phyloP scores from a whole-genome alignment of 2,797 vertebrate genomes.

The Emys orbicularis region DNA sequence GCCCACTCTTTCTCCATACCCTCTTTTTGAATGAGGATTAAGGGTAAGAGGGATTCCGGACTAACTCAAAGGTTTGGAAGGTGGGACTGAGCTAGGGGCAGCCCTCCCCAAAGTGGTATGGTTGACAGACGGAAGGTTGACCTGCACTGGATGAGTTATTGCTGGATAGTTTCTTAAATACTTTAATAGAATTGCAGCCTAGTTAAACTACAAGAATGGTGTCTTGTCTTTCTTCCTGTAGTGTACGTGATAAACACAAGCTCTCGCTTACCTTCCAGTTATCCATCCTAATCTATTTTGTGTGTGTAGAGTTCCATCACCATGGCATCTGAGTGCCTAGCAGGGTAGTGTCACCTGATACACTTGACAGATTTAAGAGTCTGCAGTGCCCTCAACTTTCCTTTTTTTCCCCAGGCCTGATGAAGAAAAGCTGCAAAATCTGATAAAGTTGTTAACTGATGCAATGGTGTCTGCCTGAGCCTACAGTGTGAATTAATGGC shows the following conservation, averaged over 20 bases:
- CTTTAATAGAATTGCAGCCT: background rate
- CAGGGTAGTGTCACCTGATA: background rate
- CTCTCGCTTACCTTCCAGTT: background rate
- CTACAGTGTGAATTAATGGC: background rate
- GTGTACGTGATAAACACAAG: background rate
- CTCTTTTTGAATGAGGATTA: too few relatives aligned
- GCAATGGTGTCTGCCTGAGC: background rate
- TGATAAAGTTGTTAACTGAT: background rate
- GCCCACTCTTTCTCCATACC: too few relatives aligned
- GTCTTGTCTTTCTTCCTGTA: background rate
- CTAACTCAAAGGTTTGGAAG: background rate
- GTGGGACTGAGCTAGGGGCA: background rate
- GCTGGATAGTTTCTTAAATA: background rate
- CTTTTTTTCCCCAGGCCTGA: background rate
- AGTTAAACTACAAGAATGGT: background rate
- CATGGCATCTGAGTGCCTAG: background rate
- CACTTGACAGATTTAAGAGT: background rate
- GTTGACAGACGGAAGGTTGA: too few relatives aligned
- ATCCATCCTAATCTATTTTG: background rate
- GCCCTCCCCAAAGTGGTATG: too few relatives aligned
- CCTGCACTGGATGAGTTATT: background rate
- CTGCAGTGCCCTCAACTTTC: background rate
- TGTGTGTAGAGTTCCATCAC: background rate
- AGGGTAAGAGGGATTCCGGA: background rate
- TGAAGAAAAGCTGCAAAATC: background rate